phyloP scores from a whole-genome alignment of 2,888 invertebrate genomes.

The Quadriops clusia region DNA sequence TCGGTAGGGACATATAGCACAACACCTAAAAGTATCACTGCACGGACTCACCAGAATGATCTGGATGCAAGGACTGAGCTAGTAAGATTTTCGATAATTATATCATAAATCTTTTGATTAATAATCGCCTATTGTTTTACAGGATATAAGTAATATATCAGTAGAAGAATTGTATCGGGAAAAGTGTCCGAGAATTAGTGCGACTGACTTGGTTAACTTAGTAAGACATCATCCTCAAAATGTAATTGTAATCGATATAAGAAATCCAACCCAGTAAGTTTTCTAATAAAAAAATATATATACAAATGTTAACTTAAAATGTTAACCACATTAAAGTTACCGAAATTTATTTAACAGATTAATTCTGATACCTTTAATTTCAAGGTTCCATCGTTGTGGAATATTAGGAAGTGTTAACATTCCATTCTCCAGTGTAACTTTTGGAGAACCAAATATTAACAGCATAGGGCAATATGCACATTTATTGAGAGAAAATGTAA shows the following conservation, averaged over 20 bases:
- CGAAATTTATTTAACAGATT: slow-evolving; percentile 14
- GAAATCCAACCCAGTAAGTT: slow-evolving; percentile 49
- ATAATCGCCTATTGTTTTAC: too few species aligned
- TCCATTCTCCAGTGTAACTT: slow-evolving; percentile 69
- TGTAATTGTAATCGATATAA: slow-evolving; percentile 56
- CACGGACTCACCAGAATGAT: slow-evolving; percentile 59
- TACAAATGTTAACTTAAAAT: neutral
- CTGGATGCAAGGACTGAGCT: slow-evolving; percentile 12
- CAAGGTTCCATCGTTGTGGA: slow-evolving; percentile 70
- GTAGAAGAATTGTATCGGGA: too few species aligned
- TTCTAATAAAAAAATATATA: neutral
- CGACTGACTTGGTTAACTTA: slow-evolving; percentile 69
- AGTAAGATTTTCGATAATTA: slow-evolving; percentile 11
- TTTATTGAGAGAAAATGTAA: slow-evolving; percentile 48
- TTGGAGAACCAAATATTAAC: slow-evolving; percentile 57
- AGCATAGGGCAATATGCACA: slow-evolving; percentile 54
- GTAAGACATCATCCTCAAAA: slow-evolving; percentile 46
- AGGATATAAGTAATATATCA: too few species aligned
- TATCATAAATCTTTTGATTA: too few species aligned
- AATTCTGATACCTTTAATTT: too few species aligned
- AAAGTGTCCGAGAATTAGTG: slow-evolving; percentile 73
- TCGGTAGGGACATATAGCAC: slow-evolving; percentile 74
- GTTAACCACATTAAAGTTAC: slow-evolving; percentile 6
- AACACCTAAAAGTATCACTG: slow-evolving; percentile 82
- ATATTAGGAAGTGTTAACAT: slow-evolving; percentile 78